Percentiles rank a stretch among this genome's conserved stretches.
phyloP scores from a whole-genome alignment of 2,888 invertebrate genomes.

The Cerceris rybyensis region DNA sequence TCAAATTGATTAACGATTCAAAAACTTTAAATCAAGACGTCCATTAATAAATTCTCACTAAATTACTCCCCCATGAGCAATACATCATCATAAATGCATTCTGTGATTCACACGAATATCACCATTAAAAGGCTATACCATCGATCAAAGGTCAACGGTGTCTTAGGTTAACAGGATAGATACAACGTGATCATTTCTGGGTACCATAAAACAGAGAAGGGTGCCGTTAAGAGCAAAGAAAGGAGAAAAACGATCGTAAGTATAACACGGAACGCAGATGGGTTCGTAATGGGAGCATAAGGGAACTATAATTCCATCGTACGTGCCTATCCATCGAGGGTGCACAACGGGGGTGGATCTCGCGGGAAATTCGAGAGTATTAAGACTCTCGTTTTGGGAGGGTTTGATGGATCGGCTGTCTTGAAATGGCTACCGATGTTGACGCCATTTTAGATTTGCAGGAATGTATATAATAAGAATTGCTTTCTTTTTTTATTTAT shows the following conservation, averaged over 20 bases:
- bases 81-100: not conserved
- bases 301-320: conserved; percentile 78
- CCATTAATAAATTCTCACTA: too few relatives aligned
- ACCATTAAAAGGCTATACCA: conserved; percentile 24
- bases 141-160: conserved; percentile 43
- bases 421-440: conserved; percentile 55
- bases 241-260: conserved; percentile 26
- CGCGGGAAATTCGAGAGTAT: conserved; percentile 73
- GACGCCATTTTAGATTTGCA: conserved; percentile 10
- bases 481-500: not conserved
- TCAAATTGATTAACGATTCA: too few relatives aligned
- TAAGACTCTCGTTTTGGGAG: conserved; percentile 61
- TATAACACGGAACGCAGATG: conserved; percentile 59
- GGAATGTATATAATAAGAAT: conserved; percentile 4
- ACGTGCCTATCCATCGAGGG: conserved; percentile 67
- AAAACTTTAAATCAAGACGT: too few relatives aligned
- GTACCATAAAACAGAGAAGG: conserved; percentile 42
- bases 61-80: not conserved
- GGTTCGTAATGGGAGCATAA: conserved; percentile 73
- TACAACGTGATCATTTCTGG: conserved; percentile 63
- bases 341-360: conserved; percentile 58
- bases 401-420: conserved; percentile 67
- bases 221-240: conserved; percentile 48
- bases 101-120: not conserved
- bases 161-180: conserved; percentile 16